Evolutionary conservation across 1,140 invertebrate species (phyloP), one percentile per base, ranked within the genome.

Genomic region (Drosophila melanica): DNA sequence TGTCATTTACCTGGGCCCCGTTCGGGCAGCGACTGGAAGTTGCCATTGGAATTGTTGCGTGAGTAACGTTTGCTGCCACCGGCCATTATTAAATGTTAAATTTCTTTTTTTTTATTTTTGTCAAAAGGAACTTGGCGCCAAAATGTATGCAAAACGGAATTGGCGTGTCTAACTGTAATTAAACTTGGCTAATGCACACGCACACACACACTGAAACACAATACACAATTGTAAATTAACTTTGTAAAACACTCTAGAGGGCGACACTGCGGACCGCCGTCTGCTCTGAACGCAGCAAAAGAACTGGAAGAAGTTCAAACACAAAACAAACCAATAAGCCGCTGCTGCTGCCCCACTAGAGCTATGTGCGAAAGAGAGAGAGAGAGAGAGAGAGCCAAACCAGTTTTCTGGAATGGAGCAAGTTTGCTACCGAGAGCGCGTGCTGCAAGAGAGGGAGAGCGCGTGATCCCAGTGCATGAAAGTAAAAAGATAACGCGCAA

Each of bases 1-100:
- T 66, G 51, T 54, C 18, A 62, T 75, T 90, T 92, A 92, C 92
- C 92, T 92, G 92, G 92, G 58, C 92, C 92, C 76, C 92, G 89
- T 65, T 92, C 90, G 47, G 92, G 92, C 62, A 92, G 70, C 59
- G 80, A 62, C 53, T 82, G 85, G 55, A 85, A 86, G 55, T 90
- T 90, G 73, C 84, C 86, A 54, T 90, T 91, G 45, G 89, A 91
- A 67, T 90, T 90, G 71, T 90, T 90, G 74, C 91, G 91, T 73
- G 86, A 79, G 54, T 90, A 90, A 58, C 84, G 79, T 73, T 82
- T 90, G 78, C 76, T 90, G 85, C 91, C 91, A 65, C 82, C 89
- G 77, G 90, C 90, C 85, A 91, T 89, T 72, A 48, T 45, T 9
- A 35, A 33, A 14, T 16, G 12, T 14, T 81, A 12, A 39, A 8